Evolutionary conservation across 2,888 invertebrate genomes (phyloP).

Genomic region (Brachypalpus laphriformis): DNA sequence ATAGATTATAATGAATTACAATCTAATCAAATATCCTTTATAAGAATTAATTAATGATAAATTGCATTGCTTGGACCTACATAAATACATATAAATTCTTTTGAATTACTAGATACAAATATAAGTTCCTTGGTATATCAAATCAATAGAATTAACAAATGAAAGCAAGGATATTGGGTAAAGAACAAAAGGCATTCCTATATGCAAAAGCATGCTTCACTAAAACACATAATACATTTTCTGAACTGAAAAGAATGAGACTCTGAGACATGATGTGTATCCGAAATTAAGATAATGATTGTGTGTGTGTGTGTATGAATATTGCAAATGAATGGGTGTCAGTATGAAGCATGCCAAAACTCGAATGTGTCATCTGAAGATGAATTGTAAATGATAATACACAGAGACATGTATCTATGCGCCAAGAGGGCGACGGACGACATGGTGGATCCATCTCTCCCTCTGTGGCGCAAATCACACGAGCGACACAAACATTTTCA

Average conservation of each 20-base stretch:
- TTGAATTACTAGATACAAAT: too few relatives aligned
- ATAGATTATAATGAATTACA: too few relatives aligned
- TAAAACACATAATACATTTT: not conserved
- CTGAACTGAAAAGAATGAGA: not conserved
- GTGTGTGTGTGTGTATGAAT: conserved; percentile 16
- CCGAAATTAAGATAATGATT: conserved; percentile 47
- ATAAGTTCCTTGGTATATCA: not conserved
- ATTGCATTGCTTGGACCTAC: too few relatives aligned
- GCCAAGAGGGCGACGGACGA: conserved; percentile 13
- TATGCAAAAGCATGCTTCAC: not conserved
- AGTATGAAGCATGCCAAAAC: conserved; percentile 57
- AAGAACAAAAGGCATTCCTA: not conserved
- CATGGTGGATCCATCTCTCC: not conserved
- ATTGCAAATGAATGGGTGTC: conserved; percentile 37
- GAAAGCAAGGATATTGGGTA: not conserved
- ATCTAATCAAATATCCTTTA: too few relatives aligned
- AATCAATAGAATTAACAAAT: not conserved
- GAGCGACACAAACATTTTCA: conserved; percentile 19
- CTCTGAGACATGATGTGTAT: conserved; percentile 1
- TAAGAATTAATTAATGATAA: too few relatives aligned
- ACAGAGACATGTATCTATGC: not conserved
- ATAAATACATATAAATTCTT: too few relatives aligned
- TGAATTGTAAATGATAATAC: conserved; percentile 50
- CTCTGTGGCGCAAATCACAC: conserved; percentile 7
- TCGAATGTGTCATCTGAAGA: conserved; percentile 55